phyloP scores from a whole-genome alignment of 2,888 invertebrate genomes.

The Polyommatus icarus region DNA sequence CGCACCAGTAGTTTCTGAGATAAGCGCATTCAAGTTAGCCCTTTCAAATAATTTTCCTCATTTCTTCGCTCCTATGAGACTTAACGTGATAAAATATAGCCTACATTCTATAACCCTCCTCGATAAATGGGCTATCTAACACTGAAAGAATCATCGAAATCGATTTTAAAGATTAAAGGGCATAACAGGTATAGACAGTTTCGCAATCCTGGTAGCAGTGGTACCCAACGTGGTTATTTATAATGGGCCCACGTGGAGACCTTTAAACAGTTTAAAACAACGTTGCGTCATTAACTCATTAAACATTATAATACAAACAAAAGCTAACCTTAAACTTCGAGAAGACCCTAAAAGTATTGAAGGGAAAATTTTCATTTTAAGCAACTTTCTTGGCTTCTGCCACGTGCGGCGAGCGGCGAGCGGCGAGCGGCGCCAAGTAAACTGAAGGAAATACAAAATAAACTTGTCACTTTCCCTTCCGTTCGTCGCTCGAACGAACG shows the following conservation, averaged over 20 bases:
- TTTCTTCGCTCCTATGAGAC: too few relatives aligned
- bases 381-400: slow-evolving; percentile 11
- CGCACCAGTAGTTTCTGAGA: too few relatives aligned
- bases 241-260: not conserved
- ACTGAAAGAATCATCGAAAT: too few relatives aligned
- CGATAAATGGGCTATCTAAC: too few relatives aligned
- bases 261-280: not conserved
- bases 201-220: not conserved
- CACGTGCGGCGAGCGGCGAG: too few relatives aligned
- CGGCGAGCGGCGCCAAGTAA: not conserved
- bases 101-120: too few relatives aligned
- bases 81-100: too few relatives aligned
- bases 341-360: not conserved
- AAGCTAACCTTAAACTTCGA: not conserved
- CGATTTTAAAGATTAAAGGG: too few relatives aligned
- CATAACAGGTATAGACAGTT: too few relatives aligned
- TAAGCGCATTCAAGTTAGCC: too few relatives aligned
- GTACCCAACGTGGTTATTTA: too few relatives aligned
- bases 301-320: not conserved
- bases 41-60: too few relatives aligned
- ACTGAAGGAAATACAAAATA: slow-evolving; percentile 13
- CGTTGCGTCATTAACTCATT: not conserved
- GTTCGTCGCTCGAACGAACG: not conserved
- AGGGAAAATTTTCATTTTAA: not conserved
- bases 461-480: slow-evolving; percentile 21